phyloP scores from a whole-genome alignment of 37 sponge, comb jelly and placozoan species.

The Eunapius fragilis region DNA sequence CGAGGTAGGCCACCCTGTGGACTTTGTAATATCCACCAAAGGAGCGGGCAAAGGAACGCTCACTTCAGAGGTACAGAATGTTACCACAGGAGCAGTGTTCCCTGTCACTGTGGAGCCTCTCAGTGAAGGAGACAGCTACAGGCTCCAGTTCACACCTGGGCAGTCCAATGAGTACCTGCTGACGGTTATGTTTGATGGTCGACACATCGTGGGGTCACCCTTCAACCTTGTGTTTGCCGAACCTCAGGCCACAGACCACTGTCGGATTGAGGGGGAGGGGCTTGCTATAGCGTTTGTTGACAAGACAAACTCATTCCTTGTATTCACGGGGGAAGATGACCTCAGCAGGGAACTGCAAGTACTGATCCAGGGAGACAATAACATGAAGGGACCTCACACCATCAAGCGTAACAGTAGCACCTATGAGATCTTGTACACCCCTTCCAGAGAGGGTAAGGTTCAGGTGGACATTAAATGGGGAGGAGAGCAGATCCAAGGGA shows the following conservation, averaged over 20 bases:
- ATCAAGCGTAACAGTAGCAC: slow-evolving; percentile 2
- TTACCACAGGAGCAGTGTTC: slow-evolving; percentile 2
- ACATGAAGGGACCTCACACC: not conserved
- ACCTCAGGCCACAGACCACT: not conserved
- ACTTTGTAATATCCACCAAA: slow-evolving; percentile 31
- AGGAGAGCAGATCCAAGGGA: slow-evolving; percentile 61
- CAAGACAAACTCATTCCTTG: slow-evolving; percentile 34
- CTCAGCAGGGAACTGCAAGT: slow-evolving; percentile 51
- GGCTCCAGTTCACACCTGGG: slow-evolving; percentile 47
- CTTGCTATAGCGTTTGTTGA: slow-evolving; percentile 33
- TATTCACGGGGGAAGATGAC: slow-evolving; percentile 38
- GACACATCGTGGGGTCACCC: slow-evolving; percentile 59
- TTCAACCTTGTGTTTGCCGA: slow-evolving; percentile 54
- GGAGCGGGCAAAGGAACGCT: slow-evolving; percentile 44
- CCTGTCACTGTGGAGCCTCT: slow-evolving; percentile 37
- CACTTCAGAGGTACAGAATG: slow-evolving; percentile 27
- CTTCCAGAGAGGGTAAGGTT: slow-evolving; percentile 44
- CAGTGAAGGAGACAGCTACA: slow-evolving; percentile 40
- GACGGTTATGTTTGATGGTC: slow-evolving; percentile 50
- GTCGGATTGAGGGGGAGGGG: slow-evolving; percentile 74
- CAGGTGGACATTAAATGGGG: slow-evolving; percentile 56
- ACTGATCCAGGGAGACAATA: slow-evolving; percentile 28
- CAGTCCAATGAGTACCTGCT: slow-evolving; percentile 51
- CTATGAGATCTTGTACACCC: slow-evolving; percentile 54
- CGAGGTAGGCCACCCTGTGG: slow-evolving; percentile 8